Percentiles rank a stretch among this genome's conserved stretches.
Conservation (phyloP, 2,888 invertebrate genomes). For the Poecilobothrus nobilitatus region DNA sequence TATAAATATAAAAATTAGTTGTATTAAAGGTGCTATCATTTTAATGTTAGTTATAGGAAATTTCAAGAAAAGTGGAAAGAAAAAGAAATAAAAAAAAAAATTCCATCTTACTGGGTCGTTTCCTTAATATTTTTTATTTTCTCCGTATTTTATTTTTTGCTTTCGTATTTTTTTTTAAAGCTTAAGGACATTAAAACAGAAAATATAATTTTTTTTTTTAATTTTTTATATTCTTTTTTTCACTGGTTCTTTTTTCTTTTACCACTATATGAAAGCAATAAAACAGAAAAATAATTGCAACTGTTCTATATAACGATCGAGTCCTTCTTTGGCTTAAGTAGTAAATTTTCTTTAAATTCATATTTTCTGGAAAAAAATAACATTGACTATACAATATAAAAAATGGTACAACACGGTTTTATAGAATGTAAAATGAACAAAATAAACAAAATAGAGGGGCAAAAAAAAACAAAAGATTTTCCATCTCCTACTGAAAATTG, state of each 20-base stretch:
- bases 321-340: not conserved
- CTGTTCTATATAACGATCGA: not conserved
- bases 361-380: no score
- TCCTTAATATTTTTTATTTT: not conserved
- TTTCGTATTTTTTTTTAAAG: not conserved
- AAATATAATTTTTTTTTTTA: no score
- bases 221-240: no score
- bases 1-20: not conserved
- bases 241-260: not conserved
- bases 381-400: no score
- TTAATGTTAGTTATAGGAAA: no score
- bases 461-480: not conserved
- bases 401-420: no score
- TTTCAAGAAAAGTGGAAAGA: not conserved
- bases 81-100: not conserved
- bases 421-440: no score
- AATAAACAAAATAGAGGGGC: no score
- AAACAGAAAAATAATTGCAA: not conserved
- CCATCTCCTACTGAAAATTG: not conserved
- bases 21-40: no score
- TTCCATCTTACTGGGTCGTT: not conserved
- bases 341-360: not conserved
- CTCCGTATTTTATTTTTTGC: no score
- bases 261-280: not conserved
- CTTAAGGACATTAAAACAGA: constrained; percentile 1